These are phyloP conservation scores for Dasyurus viverrinus DNA, from an alignment of 2,113 vertebrate species.

Conservation along the genomic window DNA sequence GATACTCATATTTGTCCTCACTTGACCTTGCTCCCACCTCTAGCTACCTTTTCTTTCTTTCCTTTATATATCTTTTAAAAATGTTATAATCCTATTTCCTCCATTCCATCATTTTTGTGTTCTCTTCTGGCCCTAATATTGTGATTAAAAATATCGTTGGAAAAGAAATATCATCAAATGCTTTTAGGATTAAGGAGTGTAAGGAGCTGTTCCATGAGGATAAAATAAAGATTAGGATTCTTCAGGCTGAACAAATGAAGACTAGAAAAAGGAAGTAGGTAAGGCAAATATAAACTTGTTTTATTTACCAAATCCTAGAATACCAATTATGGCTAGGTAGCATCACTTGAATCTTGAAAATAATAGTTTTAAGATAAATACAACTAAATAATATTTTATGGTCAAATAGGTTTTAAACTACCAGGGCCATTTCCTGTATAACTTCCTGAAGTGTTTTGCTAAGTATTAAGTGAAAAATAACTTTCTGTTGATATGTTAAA, in stretches of 20 bases:
- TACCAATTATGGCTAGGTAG: background rate
- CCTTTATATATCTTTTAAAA: background rate
- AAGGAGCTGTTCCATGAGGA: background rate
- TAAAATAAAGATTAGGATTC: background rate
- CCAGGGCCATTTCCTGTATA: background rate
- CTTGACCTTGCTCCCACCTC: background rate
- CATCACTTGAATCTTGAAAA: background rate
- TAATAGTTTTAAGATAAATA: background rate
- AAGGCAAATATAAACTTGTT: background rate
- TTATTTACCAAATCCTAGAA: slow-evolving; percentile 34
- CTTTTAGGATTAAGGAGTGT: background rate
- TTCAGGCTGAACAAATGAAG: background rate
- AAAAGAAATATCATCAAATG: background rate
- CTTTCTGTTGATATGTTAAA: background rate
- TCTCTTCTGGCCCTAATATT: background rate
- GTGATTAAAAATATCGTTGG: background rate
- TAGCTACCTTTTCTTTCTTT: background rate
- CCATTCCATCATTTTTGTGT: background rate
- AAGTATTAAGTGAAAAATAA: background rate
- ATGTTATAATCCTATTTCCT: background rate
- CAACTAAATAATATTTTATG: background rate
- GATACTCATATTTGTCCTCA: background rate
- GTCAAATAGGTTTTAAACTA: background rate
- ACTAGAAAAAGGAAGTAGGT: background rate
- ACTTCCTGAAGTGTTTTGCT: background rate